Evolutionary conservation across 2,113 vertebrate genomes (phyloP), one percentile per base, ranked within the genome.

Genomic region (Peucedramus taeniatus): DNA sequence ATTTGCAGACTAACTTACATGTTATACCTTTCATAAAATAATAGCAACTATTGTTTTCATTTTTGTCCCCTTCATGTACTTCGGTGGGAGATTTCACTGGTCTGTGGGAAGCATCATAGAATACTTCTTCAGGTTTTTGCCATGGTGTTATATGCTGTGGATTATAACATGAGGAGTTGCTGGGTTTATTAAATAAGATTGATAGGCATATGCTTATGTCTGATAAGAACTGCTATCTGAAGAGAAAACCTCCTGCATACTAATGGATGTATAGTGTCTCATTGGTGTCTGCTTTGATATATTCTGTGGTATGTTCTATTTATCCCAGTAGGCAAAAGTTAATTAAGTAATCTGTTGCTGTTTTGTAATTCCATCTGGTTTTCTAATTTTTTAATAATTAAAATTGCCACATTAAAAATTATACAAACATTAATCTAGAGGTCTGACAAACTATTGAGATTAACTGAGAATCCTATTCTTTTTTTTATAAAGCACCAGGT

Each of bases 311-410:
- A 94, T 95, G 79, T 94, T 95, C 85, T 96, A 88, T 90, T 88
- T 96, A 91, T 94, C 91, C 77, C 90, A 87, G 49, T 96, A 95
- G 90, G 59, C 69, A 93, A 86, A 97, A 95, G 68, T 92, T 94
- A 96, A 93, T 94, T 93, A 92, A 95, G 95, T 94, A 93, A 93
- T 90, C 85, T 93, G 83, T 96, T 93, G 70, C 87, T 95, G 70
- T 61, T 96, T 96, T 95, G 80, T 96, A 92, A 95, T 71, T 92
- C 71, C 90, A 94, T 96, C 64, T 95, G 85, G 54, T 94, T 96
- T 97, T 97, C 94, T 96, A 94, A 75, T 91, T 97, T 97, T 96
- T 96, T 92, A 95, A 87, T 91, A 92, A 96, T 91, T 94, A 76
- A 92, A 92, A 78, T 87, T 90, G 30, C 88, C 88, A 94, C 85